Evolutionary conservation across 2,797 vertebrate genomes (phyloP).

Genomic region (Vireo griseus): DNA sequence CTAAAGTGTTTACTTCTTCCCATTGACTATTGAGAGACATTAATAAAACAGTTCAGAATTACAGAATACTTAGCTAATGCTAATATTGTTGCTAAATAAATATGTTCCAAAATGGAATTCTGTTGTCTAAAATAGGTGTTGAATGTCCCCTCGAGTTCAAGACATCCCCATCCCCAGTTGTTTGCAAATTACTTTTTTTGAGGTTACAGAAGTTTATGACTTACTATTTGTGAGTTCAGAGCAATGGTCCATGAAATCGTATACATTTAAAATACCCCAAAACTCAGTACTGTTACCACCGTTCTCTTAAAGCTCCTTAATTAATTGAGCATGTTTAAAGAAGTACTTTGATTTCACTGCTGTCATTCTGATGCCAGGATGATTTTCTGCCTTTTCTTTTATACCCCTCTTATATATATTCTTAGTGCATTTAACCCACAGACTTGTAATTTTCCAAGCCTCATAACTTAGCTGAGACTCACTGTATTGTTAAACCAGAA

Average conservation of each 20-base stretch:
- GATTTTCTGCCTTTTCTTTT: no score
- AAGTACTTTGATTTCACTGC: neutral
- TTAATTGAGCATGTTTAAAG: neutral
- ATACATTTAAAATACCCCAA: neutral
- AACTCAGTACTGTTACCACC: neutral
- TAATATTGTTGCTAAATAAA: neutral
- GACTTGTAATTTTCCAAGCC: no score
- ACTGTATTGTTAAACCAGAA: no score
- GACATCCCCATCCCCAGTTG: neutral
- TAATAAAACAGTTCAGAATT: neutral
- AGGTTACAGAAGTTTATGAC: neutral
- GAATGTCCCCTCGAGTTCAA: neutral
- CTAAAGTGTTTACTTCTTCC: neutral
- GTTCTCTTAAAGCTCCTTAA: neutral
- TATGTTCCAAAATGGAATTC: neutral
- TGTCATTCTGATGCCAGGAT: neutral
- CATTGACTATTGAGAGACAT: neutral
- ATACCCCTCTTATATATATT: no score
- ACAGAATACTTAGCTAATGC: neutral
- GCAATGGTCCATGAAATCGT: neutral
- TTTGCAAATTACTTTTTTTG: neutral
- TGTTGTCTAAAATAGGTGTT: neutral
- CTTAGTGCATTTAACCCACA: no score
- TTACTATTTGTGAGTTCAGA: neutral
- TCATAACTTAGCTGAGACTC: no score